Base-by-base conservation (phyloP, 2,888 invertebrate species). In the Endotricha flammealis region DNA sequence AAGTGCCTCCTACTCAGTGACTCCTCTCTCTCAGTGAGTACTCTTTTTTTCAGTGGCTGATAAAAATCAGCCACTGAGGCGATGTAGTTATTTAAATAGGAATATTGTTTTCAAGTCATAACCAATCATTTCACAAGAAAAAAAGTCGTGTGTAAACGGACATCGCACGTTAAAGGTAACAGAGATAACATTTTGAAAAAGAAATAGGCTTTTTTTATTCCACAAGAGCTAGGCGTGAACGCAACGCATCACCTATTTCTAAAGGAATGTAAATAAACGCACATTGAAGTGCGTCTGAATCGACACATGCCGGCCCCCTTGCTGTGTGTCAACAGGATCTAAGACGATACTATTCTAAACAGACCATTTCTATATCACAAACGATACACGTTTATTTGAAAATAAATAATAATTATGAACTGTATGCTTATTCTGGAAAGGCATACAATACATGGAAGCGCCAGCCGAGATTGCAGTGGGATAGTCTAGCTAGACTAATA, bases 251-350 rank as follows among this genome's bases (percentile, higher is more conserved):
- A 76, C 73, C 78, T 77, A 59, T 70, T 77, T 80, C 75, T 68
- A 80, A 80, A 76, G 77, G 58, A 69, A 58, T 53, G 81, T 72
- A 81, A 81, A 81, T 80, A 82, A 64, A 80, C 29, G 80, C 78
- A 76, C 68, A 64, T 68, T 64, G 48, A 29, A 29, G 35, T 20
- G 74, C 70, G 78, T 77, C 56, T 80, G 78, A 80, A 77, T 79
- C 80, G 72, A 71, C 76, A 67, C 70, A 62, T 64, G 52, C 53
- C 55, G 50, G 50, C 29, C 44, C 48, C 40, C 20, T 20, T 51
- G 35, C 48, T 42, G 44, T 52, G 40, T 54, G 65, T 64, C 62
- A 71, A 71, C 68, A 66, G 43, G 43, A 52, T 48, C 38, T 37
- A 36, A 33, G 43, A 29, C 46, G 9, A 22, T 10, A 25, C 44